Evolutionary conservation across 1,140 invertebrate species (phyloP).

Genomic region (Drosophila bocki): DNA sequence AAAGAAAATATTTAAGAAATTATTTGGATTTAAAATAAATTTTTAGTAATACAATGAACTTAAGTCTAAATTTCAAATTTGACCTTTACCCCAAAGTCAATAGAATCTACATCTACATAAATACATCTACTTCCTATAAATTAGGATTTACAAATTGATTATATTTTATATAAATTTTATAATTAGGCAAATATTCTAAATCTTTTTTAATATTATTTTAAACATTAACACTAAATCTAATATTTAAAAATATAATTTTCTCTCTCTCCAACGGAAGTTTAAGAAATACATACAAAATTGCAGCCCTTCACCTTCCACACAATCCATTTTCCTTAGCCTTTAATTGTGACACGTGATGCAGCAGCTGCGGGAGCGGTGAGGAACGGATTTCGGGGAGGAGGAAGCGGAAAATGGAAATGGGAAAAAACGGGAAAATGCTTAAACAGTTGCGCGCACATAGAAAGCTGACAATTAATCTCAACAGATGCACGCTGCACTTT

Average conservation of each 20-base stretch:
- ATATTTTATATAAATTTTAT: no score
- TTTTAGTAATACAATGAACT: no score
- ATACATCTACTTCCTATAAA: no score
- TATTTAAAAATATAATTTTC: slow-evolving; percentile 3
- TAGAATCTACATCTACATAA: rapidly evolving
- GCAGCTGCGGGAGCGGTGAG: background rate
- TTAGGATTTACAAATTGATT: background rate
- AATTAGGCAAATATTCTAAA: no score
- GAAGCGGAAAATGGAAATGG: slow-evolving; percentile 41
- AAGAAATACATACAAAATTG: slow-evolving; percentile 58
- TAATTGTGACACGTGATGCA: slow-evolving; percentile 56
- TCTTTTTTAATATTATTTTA: background rate
- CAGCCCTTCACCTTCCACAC: slow-evolving; percentile 66
- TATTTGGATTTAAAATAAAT: background rate
- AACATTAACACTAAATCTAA: background rate
- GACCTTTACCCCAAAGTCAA: background rate
- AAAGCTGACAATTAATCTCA: slow-evolving; percentile 75
- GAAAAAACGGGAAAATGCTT: slow-evolving; percentile 55
- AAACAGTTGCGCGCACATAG: slow-evolving; percentile 60
- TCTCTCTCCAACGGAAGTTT: slow-evolving; percentile 49
- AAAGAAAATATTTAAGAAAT: background rate
- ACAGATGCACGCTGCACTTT: slow-evolving; percentile 49
- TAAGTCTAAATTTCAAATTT: no score
- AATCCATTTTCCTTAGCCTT: slow-evolving; percentile 53
- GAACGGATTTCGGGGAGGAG: background rate